Evolutionary conservation across 1,140 invertebrate genomes (phyloP), one percentile per base, ranked within the genome.

Genomic region (Hyles euphorbiae): DNA sequence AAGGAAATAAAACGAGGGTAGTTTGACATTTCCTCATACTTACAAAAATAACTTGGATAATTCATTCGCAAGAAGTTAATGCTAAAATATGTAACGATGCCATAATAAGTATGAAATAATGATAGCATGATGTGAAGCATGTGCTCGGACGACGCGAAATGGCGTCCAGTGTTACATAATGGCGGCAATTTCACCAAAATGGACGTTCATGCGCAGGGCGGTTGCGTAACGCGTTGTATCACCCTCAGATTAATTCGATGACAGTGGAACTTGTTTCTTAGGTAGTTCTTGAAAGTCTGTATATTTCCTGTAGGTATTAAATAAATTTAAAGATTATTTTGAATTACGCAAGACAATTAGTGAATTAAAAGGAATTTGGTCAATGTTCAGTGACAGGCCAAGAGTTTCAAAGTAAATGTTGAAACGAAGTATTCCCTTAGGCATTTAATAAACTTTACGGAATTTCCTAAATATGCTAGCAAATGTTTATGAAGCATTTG

Each of bases 131-230:
- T 54, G 61, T 54, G 45, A 58, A 63, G 22, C 53, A 56, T 54
- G 52, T 55, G 55, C 61, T 5, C 34, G 3, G 52, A 12, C 34
- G 45, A 45, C 36, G 45, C 46, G 51, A 65, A 11, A 67, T 65
- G 56, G 59, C 57, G 50, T 36, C 49, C 33, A 22, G 9, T 48
- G 55, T 74, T 74, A 61, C 58, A 44, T 66, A 71, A 74, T 62
- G 43, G 59, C 44, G 49, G 60, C 56, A 65, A 70, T 69, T 74
- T 74, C 69, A 63, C 72, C 62, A 61, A 74, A 72, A 72, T 58
- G 69, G 60, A 63, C 60, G 48, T 59, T 45, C 58, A 56, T 59
- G 54, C 62, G 61, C 54, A 60, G 68, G 68, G 58, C 62, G 8
- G 44, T 74, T 74, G 59, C 46, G 61, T 64, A 74, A 74, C 11